Percentiles rank a stretch among this genome's conserved stretches.
Evolutionary conservation across 1,140 invertebrate genomes (phyloP).

Genomic region (Drosophila subpulchrella): DNA sequence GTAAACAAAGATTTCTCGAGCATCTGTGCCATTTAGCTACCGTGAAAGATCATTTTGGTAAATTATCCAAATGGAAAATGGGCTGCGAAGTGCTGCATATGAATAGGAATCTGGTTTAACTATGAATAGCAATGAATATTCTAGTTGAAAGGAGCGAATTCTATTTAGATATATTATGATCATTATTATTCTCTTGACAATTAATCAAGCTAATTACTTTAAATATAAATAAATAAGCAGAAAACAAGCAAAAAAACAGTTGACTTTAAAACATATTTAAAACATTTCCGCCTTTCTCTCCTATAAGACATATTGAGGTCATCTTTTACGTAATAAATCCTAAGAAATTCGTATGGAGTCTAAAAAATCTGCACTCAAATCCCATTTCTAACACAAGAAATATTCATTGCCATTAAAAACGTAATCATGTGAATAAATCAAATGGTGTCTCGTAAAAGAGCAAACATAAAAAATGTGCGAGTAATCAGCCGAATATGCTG

Average conservation of each 20-base stretch:
- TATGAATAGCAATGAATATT: conserved; percentile 2
- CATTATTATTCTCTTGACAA: too few relatives aligned
- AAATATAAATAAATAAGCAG: neutral
- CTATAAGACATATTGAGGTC: neutral
- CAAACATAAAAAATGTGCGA: conserved; percentile 45
- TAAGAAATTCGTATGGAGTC: neutral
- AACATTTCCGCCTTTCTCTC: conserved; percentile 9
- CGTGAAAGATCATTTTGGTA: conserved; percentile 20
- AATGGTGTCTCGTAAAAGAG: conserved; percentile 35
- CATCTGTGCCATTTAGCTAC: conserved; percentile 23
- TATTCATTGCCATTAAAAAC: conserved; percentile 45
- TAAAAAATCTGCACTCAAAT: conserved; percentile 15
- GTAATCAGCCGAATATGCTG: conserved; percentile 34
- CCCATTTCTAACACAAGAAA: conserved; percentile 17
- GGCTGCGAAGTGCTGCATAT: neutral
- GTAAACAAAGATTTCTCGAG: conserved; percentile 20
- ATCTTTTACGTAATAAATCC: neutral
- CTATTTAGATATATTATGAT: too few relatives aligned
- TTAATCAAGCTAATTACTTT: neutral
- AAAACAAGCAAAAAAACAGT: neutral
- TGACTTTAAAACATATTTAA: neutral
- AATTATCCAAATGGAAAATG: conserved; percentile 36
- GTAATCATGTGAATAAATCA: conserved; percentile 43
- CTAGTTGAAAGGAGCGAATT: too few relatives aligned
- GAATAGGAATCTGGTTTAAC: neutral